Conservation (phyloP, 2,113 vertebrate species). For the Toxostoma redivivum region DNA sequence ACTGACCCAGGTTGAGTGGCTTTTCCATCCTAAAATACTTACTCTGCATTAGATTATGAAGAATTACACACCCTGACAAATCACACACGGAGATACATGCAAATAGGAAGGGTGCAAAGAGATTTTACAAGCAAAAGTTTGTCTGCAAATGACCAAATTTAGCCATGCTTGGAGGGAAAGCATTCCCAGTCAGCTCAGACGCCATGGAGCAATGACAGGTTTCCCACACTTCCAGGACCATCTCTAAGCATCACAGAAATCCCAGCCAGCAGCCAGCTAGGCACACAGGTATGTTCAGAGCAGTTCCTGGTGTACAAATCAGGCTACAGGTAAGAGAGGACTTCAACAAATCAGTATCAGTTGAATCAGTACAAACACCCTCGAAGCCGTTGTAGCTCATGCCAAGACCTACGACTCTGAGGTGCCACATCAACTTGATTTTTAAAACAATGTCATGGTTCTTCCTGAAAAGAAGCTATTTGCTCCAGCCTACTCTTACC, state of each 20-base stretch:
- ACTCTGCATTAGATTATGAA: background rate
- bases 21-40: background rate
- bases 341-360: background rate
- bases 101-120: background rate
- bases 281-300: background rate
- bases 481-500: background rate
- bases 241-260: background rate
- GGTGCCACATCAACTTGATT: background rate
- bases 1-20: background rate
- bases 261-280: background rate
- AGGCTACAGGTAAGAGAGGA: background rate
- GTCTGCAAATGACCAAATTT: background rate
- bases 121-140: background rate
- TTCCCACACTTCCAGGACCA: background rate
- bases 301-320: background rate
- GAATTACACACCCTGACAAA: background rate
- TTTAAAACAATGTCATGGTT: background rate
- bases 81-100: accelerated
- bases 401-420: background rate
- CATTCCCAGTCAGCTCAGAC: background rate
- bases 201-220: background rate
- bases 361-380: background rate
- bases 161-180: background rate
- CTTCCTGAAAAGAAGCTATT: background rate
- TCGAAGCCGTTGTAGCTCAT: background rate